These are phyloP conservation scores for Brenthis daphne DNA, from an alignment of 2,888 invertebrate genomes.

Conservation along the genomic window DNA sequence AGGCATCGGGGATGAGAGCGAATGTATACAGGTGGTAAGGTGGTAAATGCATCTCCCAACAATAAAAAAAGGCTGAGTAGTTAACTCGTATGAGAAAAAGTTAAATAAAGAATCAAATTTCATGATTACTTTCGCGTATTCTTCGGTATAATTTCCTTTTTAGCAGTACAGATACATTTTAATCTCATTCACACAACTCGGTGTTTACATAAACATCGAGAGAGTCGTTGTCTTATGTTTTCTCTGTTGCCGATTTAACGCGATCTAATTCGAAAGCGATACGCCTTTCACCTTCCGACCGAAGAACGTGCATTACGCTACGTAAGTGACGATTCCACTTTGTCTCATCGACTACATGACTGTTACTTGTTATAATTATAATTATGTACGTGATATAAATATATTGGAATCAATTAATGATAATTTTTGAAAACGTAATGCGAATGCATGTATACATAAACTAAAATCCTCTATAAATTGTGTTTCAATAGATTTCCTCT, in stretches of 20 bases:
- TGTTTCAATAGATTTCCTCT: too few relatives aligned
- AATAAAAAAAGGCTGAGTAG: too few relatives aligned
- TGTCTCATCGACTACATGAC: slow-evolving; percentile 12
- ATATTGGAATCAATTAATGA: neutral
- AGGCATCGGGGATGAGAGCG: too few relatives aligned
- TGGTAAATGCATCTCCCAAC: too few relatives aligned
- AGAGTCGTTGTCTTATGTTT: slow-evolving; percentile 54
- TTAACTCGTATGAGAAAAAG: too few relatives aligned
- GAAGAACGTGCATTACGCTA: slow-evolving; percentile 52
- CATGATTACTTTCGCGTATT: neutral
- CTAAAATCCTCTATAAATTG: too few relatives aligned
- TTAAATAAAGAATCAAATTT: neutral
- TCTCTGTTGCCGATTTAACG: slow-evolving; percentile 70
- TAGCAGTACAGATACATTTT: slow-evolving; percentile 8
- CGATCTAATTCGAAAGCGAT: slow-evolving; percentile 81
- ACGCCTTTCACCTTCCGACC: slow-evolving; percentile 79
- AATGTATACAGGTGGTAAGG: too few relatives aligned
- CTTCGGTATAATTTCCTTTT: neutral
- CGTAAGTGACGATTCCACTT: slow-evolving; percentile 31
- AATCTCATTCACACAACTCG: slow-evolving; percentile 23
- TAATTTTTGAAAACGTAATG: neutral
- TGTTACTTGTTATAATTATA: slow-evolving; percentile 1
- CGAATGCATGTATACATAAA: too few relatives aligned
- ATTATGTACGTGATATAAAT: slow-evolving; percentile 1
- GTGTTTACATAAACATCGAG: slow-evolving; percentile 43